Percentiles rank a stretch among this genome's conserved stretches.
Conservation (phyloP, 2,888 invertebrate genomes). For the Geophilus truncorum region DNA sequence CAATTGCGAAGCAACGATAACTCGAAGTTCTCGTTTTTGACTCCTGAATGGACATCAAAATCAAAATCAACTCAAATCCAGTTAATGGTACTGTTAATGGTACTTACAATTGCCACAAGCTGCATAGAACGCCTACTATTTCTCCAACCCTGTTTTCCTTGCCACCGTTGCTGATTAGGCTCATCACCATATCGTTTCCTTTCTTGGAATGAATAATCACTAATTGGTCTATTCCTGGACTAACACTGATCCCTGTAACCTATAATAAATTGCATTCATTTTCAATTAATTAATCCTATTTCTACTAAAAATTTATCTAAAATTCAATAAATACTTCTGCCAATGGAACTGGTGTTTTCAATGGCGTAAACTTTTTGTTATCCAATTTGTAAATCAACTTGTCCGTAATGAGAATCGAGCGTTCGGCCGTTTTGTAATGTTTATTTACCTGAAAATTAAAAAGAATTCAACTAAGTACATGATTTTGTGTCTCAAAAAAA, state of each 20-base stretch:
- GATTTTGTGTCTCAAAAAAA: too few species aligned
- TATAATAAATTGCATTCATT: slow-evolving; percentile 44
- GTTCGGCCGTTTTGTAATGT: slow-evolving; percentile 74
- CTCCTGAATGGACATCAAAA: slow-evolving; percentile 54
- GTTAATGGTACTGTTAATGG: neutral
- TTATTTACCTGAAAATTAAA: slow-evolving; percentile 56
- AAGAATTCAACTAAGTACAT: too few species aligned
- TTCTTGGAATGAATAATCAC: slow-evolving; percentile 77
- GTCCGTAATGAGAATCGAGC: slow-evolving; percentile 84
- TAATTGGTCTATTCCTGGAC: slow-evolving; percentile 79
- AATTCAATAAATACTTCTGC: slow-evolving; percentile 57
- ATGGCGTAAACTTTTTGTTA: slow-evolving; percentile 71
- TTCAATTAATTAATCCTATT: slow-evolving; percentile 33
- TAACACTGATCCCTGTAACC: slow-evolving; percentile 79
- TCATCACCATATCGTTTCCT: slow-evolving; percentile 85
- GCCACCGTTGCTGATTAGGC: slow-evolving; percentile 53
- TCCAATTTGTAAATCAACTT: slow-evolving; percentile 81
- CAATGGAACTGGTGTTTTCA: slow-evolving; percentile 77
- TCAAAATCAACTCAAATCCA: neutral
- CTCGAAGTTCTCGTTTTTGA: slow-evolving; percentile 63
- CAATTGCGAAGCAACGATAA: slow-evolving; percentile 65
- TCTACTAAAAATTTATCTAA: neutral
- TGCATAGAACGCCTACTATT: slow-evolving; percentile 72
- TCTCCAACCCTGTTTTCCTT: slow-evolving; percentile 78
- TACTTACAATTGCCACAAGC: slow-evolving; percentile 72